phyloP scores from a whole-genome alignment of 2,888 invertebrate genomes.

The Habrosyne pyritoides region DNA sequence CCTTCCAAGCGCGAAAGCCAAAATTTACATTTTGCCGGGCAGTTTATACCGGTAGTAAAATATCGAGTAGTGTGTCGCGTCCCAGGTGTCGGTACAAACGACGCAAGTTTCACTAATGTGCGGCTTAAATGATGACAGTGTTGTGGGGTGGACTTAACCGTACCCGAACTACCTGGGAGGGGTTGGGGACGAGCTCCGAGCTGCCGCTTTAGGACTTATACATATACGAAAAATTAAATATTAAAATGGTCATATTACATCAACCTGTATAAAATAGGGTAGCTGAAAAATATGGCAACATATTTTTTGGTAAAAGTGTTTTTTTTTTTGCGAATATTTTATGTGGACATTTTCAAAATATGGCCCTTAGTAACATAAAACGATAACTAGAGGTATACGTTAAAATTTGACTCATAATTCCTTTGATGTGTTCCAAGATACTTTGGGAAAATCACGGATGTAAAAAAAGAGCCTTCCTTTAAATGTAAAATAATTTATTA shows the following conservation, averaged over 20 bases:
- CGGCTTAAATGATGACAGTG: slow-evolving; percentile 80
- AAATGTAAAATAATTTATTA: background rate
- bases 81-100: slow-evolving; percentile 76
- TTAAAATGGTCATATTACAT: slow-evolving; percentile 5
- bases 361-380: too few relatives aligned
- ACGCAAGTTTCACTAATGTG: slow-evolving; percentile 80
- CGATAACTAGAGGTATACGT: background rate
- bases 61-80: slow-evolving; percentile 68
- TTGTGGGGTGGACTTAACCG: slow-evolving; percentile 54
- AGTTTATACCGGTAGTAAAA: slow-evolving; percentile 67
- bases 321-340: background rate
- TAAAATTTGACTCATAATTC: background rate
- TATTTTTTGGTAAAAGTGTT: background rate
- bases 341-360: background rate
- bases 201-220: slow-evolving; percentile 10
- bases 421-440: background rate
- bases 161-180: slow-evolving; percentile 30
- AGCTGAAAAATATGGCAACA: background rate
- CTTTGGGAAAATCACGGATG: background rate
- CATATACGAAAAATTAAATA: slow-evolving; percentile 6
- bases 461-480: background rate
- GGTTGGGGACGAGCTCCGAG: slow-evolving; percentile 3
- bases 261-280: background rate
- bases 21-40: slow-evolving; percentile 65
- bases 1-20: slow-evolving; percentile 40